Evolutionary conservation across 2,888 invertebrate genomes (phyloP), one percentile per base, ranked within the genome.

Genomic region (Tuberolachnus salignus): DNA sequence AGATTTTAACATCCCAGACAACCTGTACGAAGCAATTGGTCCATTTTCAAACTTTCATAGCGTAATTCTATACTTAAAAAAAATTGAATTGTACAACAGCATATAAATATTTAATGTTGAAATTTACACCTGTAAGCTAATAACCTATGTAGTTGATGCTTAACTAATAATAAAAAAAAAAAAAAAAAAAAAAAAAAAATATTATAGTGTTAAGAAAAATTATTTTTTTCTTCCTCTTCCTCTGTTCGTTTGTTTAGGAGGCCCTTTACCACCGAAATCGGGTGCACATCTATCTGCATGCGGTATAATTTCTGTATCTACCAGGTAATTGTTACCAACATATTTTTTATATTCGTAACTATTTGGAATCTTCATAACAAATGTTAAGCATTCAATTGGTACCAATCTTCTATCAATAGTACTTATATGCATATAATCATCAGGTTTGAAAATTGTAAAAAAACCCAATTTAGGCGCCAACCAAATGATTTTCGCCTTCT

Each of bases 401-500:
- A 69, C 34, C n/a, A 78, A 67, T 78, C 75, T 66, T 21, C 14
- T 26, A 19, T 78, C 75, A 0, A 59, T 3, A 49, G n/a, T n/a
- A n/a, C 16, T 8, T 6, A 78, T 8, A n/a, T 78, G 75, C 26
- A 8, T 21, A 42, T 67, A 78, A 23, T n/a, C 49, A 1, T 42
- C 59, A n/a, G 75, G 75, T 8, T 23, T 55, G 3, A 78, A 78
- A 19, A n/a, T 49, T 3, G 6, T 78, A n/a, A n/a, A n/a, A n/a
- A n/a, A n/a, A n/a, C n/a, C 67, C 42, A 21, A 14, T 21, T 59
- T 78, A 34, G 75, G 75, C 1, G 19, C 67, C 19, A 78, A 51
- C 75, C 75, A 78, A 11, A 78, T 69, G 23, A 78, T 57, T 59
- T 59, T 78, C 75, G 34, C 66, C 46, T 67, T 69, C 67, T 49